Conservation (phyloP, 2,888 invertebrate species). For the Nasonia oneida region DNA sequence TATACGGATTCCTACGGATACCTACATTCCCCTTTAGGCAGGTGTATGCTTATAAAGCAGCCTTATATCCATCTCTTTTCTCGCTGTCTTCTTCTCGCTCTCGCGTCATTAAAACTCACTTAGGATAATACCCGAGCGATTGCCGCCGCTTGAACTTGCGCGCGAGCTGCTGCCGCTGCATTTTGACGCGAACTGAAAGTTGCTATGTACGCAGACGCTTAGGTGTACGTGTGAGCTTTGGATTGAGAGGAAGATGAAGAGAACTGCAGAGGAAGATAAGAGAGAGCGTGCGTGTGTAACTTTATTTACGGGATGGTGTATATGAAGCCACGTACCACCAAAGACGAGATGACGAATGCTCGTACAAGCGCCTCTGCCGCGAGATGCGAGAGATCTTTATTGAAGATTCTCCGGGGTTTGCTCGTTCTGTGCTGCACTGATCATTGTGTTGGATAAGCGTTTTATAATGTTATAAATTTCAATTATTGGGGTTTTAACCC, state of each 20-base stretch:
- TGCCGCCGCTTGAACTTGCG: conserved; percentile 68
- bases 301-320: conserved; percentile 28
- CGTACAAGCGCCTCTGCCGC: neutral
- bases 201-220: neutral
- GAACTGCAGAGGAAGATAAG: neutral
- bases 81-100: conserved; percentile 30
- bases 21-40: conserved; percentile 67
- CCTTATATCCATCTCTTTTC: conserved; percentile 59
- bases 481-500: neutral
- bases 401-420: conserved; percentile 1
- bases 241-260: neutral
- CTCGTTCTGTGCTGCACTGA: neutral
- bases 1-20: neutral
- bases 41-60: conserved; percentile 56
- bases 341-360: conserved; percentile 41
- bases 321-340: conserved; percentile 20
- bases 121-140: conserved; percentile 72
- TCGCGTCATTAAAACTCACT: conserved; percentile 76
- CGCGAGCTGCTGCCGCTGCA: neutral
- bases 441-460: neutral
- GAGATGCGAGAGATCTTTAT: conserved; percentile 14
- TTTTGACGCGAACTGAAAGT: conserved; percentile 8
- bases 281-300: neutral
- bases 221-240: neutral
- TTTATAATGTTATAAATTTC: neutral